Evolutionary conservation across 1,140 invertebrate genomes (phyloP).

Genomic region (Harlomillsia oculata): DNA sequence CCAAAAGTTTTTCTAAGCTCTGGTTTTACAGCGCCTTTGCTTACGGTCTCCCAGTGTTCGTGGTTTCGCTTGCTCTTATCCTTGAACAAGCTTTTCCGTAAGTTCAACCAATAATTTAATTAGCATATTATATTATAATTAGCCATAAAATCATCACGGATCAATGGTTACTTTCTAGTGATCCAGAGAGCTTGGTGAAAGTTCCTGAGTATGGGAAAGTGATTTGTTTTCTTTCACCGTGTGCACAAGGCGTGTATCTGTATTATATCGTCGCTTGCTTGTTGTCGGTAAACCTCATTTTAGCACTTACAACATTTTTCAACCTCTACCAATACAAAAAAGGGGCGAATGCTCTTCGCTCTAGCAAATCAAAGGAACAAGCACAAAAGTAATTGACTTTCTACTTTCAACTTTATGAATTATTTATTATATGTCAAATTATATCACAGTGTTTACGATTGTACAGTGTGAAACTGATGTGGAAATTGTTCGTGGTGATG

Average conservation of each 20-base stretch:
- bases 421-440: too few relatives aligned
- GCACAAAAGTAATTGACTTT: neutral
- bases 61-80: conserved; percentile 17
- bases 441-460: too few relatives aligned
- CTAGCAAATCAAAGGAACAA: neutral
- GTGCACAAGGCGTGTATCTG: conserved; percentile 15
- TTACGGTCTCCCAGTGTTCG: conserved; percentile 19
- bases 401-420: neutral
- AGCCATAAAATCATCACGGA: neutral
- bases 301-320: neutral
- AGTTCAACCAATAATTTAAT: neutral
- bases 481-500: too few relatives aligned
- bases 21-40: conserved; percentile 22
- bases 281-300: neutral
- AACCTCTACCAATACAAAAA: conserved; percentile 8
- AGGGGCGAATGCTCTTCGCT: neutral
- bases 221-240: conserved; percentile 17
- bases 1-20: conserved; percentile 17
- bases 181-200: conserved; percentile 2
- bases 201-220: conserved; percentile 24
- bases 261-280: conserved; percentile 18
- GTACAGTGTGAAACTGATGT: too few relatives aligned
- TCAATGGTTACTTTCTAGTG: conserved; percentile 1
- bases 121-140: neutral
- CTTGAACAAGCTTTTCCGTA: conserved; percentile 23